These are phyloP conservation scores for Ichneumoninae sp. DNA, from an alignment of 2,888 invertebrate species.

Conservation along the genomic window DNA sequence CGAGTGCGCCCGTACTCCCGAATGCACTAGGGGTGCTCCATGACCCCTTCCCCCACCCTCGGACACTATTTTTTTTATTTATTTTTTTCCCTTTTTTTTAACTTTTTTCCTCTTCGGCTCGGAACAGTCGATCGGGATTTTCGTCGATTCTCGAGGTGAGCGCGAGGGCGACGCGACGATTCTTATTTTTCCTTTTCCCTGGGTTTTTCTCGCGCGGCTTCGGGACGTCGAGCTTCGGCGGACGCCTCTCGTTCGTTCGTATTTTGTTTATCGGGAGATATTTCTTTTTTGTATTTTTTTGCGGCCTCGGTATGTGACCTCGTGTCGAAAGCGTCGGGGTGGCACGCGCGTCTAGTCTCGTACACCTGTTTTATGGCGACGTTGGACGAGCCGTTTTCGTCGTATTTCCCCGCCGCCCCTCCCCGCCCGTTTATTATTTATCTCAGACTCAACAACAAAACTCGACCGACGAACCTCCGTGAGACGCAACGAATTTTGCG, in stretches of 20 bases:
- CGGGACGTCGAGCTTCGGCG: not conserved
- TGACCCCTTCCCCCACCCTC: slow-evolving; percentile 36
- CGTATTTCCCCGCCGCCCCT: slow-evolving; percentile 1
- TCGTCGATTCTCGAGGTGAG: slow-evolving; percentile 4
- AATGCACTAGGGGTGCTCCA: slow-evolving; percentile 61
- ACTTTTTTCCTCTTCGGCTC: not conserved
- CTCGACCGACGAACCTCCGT: not conserved
- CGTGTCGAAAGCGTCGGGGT: slow-evolving; percentile 15
- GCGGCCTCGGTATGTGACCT: slow-evolving; percentile 32
- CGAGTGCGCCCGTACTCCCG: slow-evolving; percentile 50
- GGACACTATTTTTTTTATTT: slow-evolving; percentile 38
- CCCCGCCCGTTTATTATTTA: not conserved
- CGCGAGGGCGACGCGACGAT: not conserved
- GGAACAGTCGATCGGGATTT: not conserved
- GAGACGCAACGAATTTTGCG: not conserved
- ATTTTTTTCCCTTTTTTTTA: not conserved
- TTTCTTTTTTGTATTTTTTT: not conserved
- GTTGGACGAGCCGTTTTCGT: slow-evolving; percentile 16
- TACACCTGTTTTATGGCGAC: slow-evolving; percentile 39
- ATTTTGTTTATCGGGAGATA: slow-evolving; percentile 4
- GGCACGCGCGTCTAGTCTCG: slow-evolving; percentile 28
- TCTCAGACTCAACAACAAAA: not conserved
- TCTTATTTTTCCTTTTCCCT: not conserved
- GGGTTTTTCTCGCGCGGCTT: slow-evolving; percentile 10
- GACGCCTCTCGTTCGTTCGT: not conserved